Percentiles rank a stretch among this genome's conserved stretches.
phyloP scores from a whole-genome alignment of 2,888 invertebrate genomes.

The Norana najaformis region DNA sequence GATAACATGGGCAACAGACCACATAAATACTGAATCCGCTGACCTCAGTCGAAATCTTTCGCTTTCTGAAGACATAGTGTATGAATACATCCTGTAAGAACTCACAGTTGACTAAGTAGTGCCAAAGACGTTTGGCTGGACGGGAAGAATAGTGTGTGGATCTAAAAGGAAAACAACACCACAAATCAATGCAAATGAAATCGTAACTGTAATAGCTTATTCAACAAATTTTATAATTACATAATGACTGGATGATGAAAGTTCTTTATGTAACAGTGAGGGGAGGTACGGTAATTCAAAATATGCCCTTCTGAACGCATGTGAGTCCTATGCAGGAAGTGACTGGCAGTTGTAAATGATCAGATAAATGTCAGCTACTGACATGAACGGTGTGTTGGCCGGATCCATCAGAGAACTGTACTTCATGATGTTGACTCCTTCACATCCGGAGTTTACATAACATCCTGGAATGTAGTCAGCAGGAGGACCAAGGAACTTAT shows the following conservation, averaged over 20 bases:
- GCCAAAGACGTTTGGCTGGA: conserved; percentile 79
- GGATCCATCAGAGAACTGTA: conserved; percentile 88
- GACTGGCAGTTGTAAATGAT: neutral
- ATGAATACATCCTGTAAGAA: conserved; percentile 91
- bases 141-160: conserved; percentile 67
- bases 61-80: conserved; percentile 78
- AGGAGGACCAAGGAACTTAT: conserved; percentile 77
- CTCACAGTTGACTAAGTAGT: conserved; percentile 88
- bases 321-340: neutral
- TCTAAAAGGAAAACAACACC: conserved; percentile 46
- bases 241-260: too few species aligned
- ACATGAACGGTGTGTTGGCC: conserved; percentile 91
- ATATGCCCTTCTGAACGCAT: neutral
- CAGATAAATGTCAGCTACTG: conserved; percentile 54
- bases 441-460: conserved; percentile 67
- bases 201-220: too few species aligned
- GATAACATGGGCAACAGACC: neutral
- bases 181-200: neutral
- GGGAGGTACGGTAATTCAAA: neutral
- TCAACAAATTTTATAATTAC: too few species aligned
- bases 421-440: conserved; percentile 81
- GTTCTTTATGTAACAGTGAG: neutral
- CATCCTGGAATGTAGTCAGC: conserved; percentile 87
- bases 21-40: neutral
- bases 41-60: conserved; percentile 20